Evolutionary conservation across 2,797 vertebrate species (phyloP), one percentile per base, ranked within the genome.

Genomic region (Otolemur crassicaudatus): DNA sequence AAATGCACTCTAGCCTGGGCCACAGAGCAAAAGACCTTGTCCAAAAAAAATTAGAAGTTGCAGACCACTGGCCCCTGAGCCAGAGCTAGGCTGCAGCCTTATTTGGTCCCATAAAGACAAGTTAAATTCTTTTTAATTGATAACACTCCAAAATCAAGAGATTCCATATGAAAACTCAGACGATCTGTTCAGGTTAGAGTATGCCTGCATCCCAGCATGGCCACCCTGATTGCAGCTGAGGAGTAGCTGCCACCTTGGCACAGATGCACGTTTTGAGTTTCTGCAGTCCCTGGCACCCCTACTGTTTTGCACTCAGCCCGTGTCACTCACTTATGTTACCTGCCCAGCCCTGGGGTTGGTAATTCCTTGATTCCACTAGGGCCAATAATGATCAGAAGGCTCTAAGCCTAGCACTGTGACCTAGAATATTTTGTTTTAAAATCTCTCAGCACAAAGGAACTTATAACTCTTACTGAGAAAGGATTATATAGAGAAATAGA

Each of bases 51-150:
- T 76, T 27, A 43, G 34, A 85, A 58, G 34, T 16, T 61, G 65
- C 40, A 83, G 89, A 83, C 23, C 43, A 19, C 34, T 86, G 60
- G 53, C 49, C 53, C 17, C 22, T 2, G 14, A 80, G 22, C 84
- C 81, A 61, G n/a, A 27, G 53, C 43, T 29, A 84, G 46, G 14
- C 77, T 40, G 0, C 14, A 69, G 46, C 29, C 90, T 6, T 56
- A 20, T 37, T 88, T 67, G 79, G 53, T 75, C 80, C 91, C 84
- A n/a, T 25, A 90, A 85, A 75, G 23, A 63, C 16, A 82, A 82
- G 49, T 82, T 77, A 43, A 69, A 61, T 75, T 20, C 9, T 14
- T 12, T 72, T 70, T 4, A 79, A 56, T 19, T 65, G 34, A 11
- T 82, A 85, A 22, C n/a, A 53, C 34, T 80, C 69, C 90, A 12